Conservation (phyloP, 2,888 invertebrate species). For the Oligia latruncula region DNA sequence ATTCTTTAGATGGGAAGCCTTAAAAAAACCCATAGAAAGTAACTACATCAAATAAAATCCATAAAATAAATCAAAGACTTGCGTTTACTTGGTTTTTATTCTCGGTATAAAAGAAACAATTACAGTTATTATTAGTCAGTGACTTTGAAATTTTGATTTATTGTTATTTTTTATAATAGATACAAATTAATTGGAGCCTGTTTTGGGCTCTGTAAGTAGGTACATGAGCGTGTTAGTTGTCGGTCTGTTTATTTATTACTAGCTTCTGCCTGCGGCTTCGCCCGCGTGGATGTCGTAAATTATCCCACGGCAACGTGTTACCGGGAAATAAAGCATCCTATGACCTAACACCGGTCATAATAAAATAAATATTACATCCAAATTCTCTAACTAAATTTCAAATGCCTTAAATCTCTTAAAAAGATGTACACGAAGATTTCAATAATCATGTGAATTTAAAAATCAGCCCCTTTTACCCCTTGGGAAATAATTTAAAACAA, state of each 20-base stretch:
- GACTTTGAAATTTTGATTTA: constrained; percentile 17
- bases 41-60: constrained; percentile 4
- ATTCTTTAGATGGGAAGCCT: constrained; percentile 34
- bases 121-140: not conserved
- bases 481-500: no score
- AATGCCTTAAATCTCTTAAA: no score
- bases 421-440: not conserved
- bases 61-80: constrained; percentile 26
- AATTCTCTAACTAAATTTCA: not conserved
- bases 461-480: not conserved
- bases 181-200: not conserved
- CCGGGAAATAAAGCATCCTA: not conserved
- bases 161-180: constrained; percentile 20
- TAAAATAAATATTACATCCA: not conserved
- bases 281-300: not conserved
- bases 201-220: no score
- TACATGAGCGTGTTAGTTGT: not conserved
- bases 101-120: constrained; percentile 39
- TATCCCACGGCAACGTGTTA: not conserved
- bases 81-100: constrained; percentile 9
- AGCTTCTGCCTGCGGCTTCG: not conserved
- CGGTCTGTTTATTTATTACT: not conserved
- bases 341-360: not conserved
- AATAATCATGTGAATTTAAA: not conserved
- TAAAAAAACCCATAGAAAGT: constrained; percentile 34